Evolutionary conservation across 2,797 vertebrate species (phyloP).

Genomic region (Epinephelus awoara): DNA sequence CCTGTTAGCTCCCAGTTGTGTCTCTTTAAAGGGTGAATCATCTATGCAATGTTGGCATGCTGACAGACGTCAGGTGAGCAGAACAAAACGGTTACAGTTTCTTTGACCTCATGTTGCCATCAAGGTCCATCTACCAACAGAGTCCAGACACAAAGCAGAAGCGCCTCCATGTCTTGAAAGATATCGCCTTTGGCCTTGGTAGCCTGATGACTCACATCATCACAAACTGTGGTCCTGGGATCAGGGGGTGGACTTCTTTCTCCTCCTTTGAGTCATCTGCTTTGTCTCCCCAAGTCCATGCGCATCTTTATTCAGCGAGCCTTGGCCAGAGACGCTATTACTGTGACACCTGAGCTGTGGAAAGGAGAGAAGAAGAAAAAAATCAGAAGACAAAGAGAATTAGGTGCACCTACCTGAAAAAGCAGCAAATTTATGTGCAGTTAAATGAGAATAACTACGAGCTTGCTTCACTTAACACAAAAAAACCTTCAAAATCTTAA

Average conservation of each 20-base stretch:
- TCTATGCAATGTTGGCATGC: slow-evolving; percentile 74
- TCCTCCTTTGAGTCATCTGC: slow-evolving; percentile 76
- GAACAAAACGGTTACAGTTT: slow-evolving; percentile 50
- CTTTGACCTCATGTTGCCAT: slow-evolving; percentile 64
- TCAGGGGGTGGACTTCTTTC: slow-evolving; percentile 72
- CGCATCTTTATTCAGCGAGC: slow-evolving; percentile 82
- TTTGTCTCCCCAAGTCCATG: slow-evolving; percentile 72
- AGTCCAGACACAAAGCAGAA: slow-evolving; percentile 57
- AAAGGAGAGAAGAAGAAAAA: slow-evolving; percentile 49
- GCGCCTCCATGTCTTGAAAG: slow-evolving; percentile 70
- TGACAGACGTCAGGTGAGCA: slow-evolving; percentile 60
- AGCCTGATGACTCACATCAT: slow-evolving; percentile 70
- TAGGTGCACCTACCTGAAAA: slow-evolving; percentile 26
- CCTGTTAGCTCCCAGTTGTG: slow-evolving; percentile 57
- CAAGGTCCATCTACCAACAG: slow-evolving; percentile 57
- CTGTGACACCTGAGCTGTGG: slow-evolving; percentile 82
- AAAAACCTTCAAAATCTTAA: not conserved
- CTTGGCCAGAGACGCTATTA: slow-evolving; percentile 63
- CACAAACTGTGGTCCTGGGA: slow-evolving; percentile 55
- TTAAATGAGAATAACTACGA: not conserved
- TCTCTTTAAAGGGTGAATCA: slow-evolving; percentile 67
- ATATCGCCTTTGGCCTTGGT: slow-evolving; percentile 51
- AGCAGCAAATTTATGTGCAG: slow-evolving; percentile 18
- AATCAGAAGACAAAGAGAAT: slow-evolving; percentile 59
- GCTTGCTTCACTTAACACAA: not conserved